Base-by-base conservation (phyloP, 2,888 invertebrate genomes). In the Campoplex capitator region DNA sequence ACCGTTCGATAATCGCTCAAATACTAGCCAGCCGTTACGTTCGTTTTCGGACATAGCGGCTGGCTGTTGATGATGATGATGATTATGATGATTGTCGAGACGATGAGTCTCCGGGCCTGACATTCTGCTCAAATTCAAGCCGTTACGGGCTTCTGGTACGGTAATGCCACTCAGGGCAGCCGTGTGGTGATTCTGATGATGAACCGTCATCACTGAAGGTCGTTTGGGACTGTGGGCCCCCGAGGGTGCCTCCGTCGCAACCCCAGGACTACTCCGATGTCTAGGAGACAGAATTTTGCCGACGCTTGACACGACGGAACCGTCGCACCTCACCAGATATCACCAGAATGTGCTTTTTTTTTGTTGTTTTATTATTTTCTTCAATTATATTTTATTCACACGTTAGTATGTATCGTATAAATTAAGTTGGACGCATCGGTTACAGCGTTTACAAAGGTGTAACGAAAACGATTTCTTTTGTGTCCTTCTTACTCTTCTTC, bases 171-270 rank as follows among this genome's bases (percentile, higher is more conserved):
- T 94, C 79, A 93, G 92, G 88, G 94, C 94, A 88, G 93, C 93
- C 93, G 94, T 93, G 92, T 94, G 94, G 92, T 94, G 94, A 90
- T 93, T 93, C 89, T 93, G 93, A 83, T 93, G 94, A 91, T 92
- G 92, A 92, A 94, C 94, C 94, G 94, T 94, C 94, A 94, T 94
- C 91, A 93, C 94, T 77, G 90, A 90, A 86, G 92, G 90, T 91
- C 91, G 89, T 89, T 90, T 92, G 90, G 92, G 92, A 91, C 92
- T 93, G 88, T 91, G 91, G 90, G 93, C 92, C 91, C 93, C 93
- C 88, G 93, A 89, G 89, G 92, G 92, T 91, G 92, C 92, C 92
- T 92, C 93, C 90, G 91, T 92, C 91, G 92, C 93, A 92, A 92
- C 92, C 92, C 93, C 93, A 92, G 93, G 93, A 93, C 93, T 93